Evolutionary conservation across 2,113 vertebrate species (phyloP).

Genomic region (Electrona antarctica): DNA sequence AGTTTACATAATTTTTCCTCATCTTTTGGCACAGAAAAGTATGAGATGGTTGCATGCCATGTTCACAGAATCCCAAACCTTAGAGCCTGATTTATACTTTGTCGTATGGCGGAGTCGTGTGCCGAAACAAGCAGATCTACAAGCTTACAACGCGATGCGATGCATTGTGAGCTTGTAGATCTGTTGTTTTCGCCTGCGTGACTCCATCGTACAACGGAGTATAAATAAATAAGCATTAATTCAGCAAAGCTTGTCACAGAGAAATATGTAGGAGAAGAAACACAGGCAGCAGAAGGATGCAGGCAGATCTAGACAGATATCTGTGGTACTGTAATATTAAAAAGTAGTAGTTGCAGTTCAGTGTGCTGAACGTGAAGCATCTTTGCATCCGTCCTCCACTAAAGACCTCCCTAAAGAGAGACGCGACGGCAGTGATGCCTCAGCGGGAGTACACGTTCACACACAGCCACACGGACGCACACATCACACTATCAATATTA

Average conservation of each 20-base stretch:
- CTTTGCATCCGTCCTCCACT: slow-evolving; percentile 59
- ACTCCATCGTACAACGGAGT: too few relatives aligned
- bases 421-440: slow-evolving; percentile 58
- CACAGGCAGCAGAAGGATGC: slow-evolving; percentile 77
- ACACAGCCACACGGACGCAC: slow-evolving; percentile 60
- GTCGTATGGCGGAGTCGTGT: too few relatives aligned
- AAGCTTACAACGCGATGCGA: too few relatives aligned
- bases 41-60: slow-evolving; percentile 64
- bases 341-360: slow-evolving; percentile 62
- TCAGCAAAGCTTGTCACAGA: slow-evolving; percentile 81
- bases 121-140: too few relatives aligned
- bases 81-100: slow-evolving; percentile 18
- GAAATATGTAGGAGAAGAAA: slow-evolving; percentile 73
- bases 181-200: too few relatives aligned
- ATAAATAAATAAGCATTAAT: slow-evolving; percentile 39
- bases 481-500: slow-evolving; percentile 62
- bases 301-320: slow-evolving; percentile 77
- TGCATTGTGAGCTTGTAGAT: too few relatives aligned
- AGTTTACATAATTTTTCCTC: slow-evolving; percentile 60
- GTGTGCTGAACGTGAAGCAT: slow-evolving; percentile 72
- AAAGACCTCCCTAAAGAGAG: slow-evolving; percentile 56
- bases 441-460: slow-evolving; percentile 57
- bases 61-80: slow-evolving; percentile 79
- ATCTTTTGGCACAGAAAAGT: slow-evolving; percentile 63
- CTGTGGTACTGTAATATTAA: slow-evolving; percentile 68